Evolutionary conservation across 2,113 vertebrate species (phyloP).

Genomic region (Proterorhinus semilunaris): DNA sequence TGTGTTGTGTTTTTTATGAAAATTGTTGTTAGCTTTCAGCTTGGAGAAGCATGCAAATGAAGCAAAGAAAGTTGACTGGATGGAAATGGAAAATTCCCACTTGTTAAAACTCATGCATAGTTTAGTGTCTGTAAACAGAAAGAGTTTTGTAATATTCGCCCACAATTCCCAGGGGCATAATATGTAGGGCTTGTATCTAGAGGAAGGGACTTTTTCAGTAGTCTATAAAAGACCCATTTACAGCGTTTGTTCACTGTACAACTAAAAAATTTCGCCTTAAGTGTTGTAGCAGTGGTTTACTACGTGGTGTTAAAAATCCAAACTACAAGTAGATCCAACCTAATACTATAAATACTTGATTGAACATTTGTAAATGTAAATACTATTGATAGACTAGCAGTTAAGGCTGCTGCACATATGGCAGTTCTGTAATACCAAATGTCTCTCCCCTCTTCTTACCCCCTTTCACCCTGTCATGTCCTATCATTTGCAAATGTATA

Average conservation of each 20-base stretch:
- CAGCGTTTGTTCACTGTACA: background rate
- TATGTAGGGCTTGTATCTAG: background rate
- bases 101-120: constrained; percentile 8
- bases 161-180: background rate
- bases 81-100: background rate
- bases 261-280: background rate
- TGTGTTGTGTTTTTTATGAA: constrained; percentile 30
- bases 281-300: too few relatives aligned
- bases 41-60: constrained; percentile 13
- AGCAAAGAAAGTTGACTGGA: constrained; percentile 25
- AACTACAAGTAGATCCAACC: too few relatives aligned
- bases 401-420: too few relatives aligned
- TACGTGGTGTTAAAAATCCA: too few relatives aligned
- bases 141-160: background rate
- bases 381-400: too few relatives aligned
- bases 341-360: too few relatives aligned
- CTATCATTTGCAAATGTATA: too few relatives aligned
- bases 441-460: too few relatives aligned
- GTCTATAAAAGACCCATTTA: background rate
- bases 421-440: too few relatives aligned
- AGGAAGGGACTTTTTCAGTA: background rate
- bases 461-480: too few relatives aligned
- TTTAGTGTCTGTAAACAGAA: background rate
- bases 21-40: constrained; percentile 9
- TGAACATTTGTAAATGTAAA: too few relatives aligned